A percentile compares a stretch with the other conserved stretches of the same genome.
Evolutionary conservation across 1,140 invertebrate genomes (phyloP).

Genomic region (Bathynomus jamesi): DNA sequence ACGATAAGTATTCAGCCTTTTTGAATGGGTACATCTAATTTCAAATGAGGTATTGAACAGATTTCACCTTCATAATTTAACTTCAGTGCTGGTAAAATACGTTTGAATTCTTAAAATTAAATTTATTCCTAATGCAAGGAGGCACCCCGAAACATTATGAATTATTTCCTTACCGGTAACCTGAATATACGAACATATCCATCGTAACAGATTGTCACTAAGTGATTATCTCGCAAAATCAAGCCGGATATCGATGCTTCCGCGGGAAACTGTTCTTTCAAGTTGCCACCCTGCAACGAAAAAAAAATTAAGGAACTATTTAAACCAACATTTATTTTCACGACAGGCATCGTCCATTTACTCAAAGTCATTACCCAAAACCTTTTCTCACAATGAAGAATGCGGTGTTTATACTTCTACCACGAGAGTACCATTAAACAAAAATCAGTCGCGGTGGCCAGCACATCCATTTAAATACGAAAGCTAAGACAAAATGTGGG

Average conservation of each 20-base stretch:
- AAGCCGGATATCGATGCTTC: background rate
- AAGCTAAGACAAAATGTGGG: too few relatives aligned
- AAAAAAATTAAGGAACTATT: background rate
- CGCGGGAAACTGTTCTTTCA: background rate
- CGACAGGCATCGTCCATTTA: too few relatives aligned
- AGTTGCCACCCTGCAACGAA: background rate
- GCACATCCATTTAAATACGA: background rate
- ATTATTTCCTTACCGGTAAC: background rate
- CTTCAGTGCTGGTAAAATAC: too few relatives aligned
- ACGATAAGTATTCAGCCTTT: too few relatives aligned
- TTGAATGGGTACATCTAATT: too few relatives aligned
- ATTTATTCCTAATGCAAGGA: too few relatives aligned
- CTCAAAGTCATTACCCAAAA: too few relatives aligned
- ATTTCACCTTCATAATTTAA: too few relatives aligned
- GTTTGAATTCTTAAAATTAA: too few relatives aligned
- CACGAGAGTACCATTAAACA: background rate
- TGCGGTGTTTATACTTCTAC: background rate
- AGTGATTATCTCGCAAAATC: background rate
- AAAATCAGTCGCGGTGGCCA: background rate
- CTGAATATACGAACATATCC: background rate
- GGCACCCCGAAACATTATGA: too few relatives aligned
- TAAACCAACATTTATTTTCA: too few relatives aligned
- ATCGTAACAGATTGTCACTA: background rate
- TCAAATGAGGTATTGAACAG: too few relatives aligned
- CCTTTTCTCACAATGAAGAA: background rate